A percentile compares a stretch with the other conserved stretches of the same genome.
Evolutionary conservation across 2,888 invertebrate genomes (phyloP).

Genomic region (Nymphalis polychloros): DNA sequence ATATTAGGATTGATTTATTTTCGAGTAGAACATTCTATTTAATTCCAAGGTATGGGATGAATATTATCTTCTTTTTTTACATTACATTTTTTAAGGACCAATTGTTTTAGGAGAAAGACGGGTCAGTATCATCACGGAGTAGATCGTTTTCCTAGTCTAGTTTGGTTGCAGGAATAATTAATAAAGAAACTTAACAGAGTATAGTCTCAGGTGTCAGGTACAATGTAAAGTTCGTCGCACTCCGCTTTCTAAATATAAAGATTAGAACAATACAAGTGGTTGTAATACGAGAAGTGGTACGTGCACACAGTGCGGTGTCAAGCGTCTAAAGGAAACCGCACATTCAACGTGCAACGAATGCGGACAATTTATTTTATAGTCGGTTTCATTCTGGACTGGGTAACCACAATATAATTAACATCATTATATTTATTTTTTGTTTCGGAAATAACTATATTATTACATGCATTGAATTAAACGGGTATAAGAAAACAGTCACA

Average conservation of each 20-base stretch:
- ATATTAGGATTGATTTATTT: too few species aligned
- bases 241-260: slow-evolving; percentile 33
- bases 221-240: slow-evolving; percentile 33
- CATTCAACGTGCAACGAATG: slow-evolving; percentile 23
- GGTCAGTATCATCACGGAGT: not conserved
- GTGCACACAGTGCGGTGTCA: slow-evolving; percentile 34
- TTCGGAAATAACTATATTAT: too few species aligned
- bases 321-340: slow-evolving; percentile 37
- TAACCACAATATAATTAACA: slow-evolving; percentile 1
- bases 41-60: too few species aligned
- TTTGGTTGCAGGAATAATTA: slow-evolving; percentile 15
- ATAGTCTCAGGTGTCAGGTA: slow-evolving; percentile 10
- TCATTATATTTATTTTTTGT: too few species aligned
- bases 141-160: not conserved
- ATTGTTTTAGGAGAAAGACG: too few species aligned
- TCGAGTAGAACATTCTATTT: too few species aligned
- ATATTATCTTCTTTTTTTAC: too few species aligned
- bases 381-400: slow-evolving; percentile 14
- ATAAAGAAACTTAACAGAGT: slow-evolving; percentile 7
- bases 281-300: slow-evolving; percentile 38
- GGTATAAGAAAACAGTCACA: too few species aligned
- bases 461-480: too few species aligned
- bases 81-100: too few species aligned
- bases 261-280: slow-evolving; percentile 39
- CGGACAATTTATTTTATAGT: slow-evolving; percentile 34